Percentiles rank a stretch among this genome's conserved stretches.
These are phyloP conservation scores for Cacoxenus indagator DNA, from an alignment of 2,888 invertebrate species.

Conservation along the genomic window DNA sequence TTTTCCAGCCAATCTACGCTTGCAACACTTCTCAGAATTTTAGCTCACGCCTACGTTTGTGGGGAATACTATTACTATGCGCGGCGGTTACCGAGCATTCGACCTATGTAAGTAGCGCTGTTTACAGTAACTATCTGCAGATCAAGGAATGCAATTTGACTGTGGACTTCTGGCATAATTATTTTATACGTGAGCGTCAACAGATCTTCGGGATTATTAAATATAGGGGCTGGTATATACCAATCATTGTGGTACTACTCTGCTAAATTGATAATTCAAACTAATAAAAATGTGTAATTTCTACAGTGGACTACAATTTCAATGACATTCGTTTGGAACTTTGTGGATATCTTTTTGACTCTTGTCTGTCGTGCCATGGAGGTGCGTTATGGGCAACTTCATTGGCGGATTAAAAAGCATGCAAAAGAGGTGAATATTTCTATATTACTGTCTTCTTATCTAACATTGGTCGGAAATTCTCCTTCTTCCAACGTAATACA, in stretches of 20 bases:
- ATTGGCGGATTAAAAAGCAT: constrained; percentile 71
- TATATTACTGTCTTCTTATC: background rate
- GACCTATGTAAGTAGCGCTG: constrained; percentile 53
- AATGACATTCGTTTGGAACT: constrained; percentile 81
- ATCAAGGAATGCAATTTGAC: constrained; percentile 64
- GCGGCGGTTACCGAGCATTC: constrained; percentile 55
- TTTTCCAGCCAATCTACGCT: constrained; percentile 57
- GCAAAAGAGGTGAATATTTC: constrained; percentile 66
- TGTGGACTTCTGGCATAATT: constrained; percentile 61
- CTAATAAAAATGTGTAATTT: background rate
- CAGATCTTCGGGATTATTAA: constrained; percentile 57
- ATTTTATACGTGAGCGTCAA: constrained; percentile 58
- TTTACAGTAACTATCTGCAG: constrained; percentile 59
- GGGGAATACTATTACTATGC: constrained; percentile 54
- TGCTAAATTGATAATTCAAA: background rate
- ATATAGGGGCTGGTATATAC: constrained; percentile 52
- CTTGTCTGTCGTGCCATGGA: constrained; percentile 77
- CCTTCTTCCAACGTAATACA: too few species aligned
- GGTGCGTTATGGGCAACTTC: constrained; percentile 76
- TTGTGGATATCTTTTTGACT: constrained; percentile 79
- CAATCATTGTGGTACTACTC: constrained; percentile 51
- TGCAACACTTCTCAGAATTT: constrained; percentile 45
- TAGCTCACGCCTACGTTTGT: constrained; percentile 50
- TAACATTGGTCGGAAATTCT: too few species aligned
- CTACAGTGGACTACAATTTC: constrained; percentile 64